phyloP scores from a whole-genome alignment of 2,113 vertebrate species.

The Leptobrachium leishanense region DNA sequence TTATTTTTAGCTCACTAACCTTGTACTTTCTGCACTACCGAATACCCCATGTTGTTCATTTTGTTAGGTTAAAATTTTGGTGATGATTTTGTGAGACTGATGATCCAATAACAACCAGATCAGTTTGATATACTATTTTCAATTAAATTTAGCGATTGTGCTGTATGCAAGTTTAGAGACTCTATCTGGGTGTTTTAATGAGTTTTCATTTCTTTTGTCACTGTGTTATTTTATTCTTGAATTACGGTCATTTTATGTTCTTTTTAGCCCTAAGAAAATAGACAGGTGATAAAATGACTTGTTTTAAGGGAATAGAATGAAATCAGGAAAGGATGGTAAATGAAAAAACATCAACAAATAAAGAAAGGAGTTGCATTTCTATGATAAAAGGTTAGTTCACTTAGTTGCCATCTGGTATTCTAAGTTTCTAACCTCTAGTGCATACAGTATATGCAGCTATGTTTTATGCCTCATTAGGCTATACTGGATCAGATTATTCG shows the following conservation, averaged over 20 bases:
- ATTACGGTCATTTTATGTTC: neutral
- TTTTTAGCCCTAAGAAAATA: neutral
- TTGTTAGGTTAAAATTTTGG: neutral
- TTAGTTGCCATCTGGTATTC: constrained; percentile 32
- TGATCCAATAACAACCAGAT: constrained; percentile 1
- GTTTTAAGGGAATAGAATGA: neutral
- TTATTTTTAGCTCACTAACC: too few species aligned
- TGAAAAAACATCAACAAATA: too few species aligned
- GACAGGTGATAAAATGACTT: neutral
- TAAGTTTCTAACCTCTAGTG: constrained; percentile 29
- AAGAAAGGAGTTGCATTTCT: neutral
- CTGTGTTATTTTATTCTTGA: neutral
- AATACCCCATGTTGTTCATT: neutral
- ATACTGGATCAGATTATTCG: constrained; percentile 34
- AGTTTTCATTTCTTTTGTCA: too few species aligned
- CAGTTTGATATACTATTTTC: constrained; percentile 2
- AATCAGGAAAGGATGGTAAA: neutral
- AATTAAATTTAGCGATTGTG: neutral
- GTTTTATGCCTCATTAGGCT: constrained; percentile 41
- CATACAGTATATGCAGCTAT: constrained; percentile 14
- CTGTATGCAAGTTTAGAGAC: neutral
- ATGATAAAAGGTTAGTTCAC: constrained; percentile 3
- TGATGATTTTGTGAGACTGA: constrained; percentile 1
- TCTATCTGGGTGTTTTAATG: neutral
- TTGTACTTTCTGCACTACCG: too few species aligned